These are phyloP conservation scores for Paraescarpia echinospica DNA, from an alignment of 1,140 invertebrate genomes.

Conservation along the genomic window DNA sequence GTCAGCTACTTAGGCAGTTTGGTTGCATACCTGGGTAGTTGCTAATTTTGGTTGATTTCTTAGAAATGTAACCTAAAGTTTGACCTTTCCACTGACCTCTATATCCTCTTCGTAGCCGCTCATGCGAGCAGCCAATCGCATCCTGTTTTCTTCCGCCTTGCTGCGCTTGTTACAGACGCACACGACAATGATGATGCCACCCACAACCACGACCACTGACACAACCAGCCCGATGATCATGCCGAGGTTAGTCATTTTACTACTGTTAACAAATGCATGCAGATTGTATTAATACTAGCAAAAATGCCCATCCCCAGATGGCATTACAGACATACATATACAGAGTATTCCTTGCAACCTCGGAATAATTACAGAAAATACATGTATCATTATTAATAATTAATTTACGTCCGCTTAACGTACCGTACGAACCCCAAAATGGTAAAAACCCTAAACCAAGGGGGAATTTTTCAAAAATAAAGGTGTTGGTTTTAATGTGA, in stretches of 20 bases:
- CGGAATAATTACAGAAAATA: too few species aligned
- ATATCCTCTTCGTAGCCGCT: slow-evolving; percentile 47
- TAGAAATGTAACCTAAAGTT: background rate
- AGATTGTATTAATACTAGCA: background rate
- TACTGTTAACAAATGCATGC: background rate
- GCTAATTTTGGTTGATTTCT: background rate
- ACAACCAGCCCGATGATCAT: background rate
- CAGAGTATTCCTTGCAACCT: too few species aligned
- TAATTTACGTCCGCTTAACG: too few species aligned
- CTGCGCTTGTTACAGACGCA: slow-evolving; percentile 72
- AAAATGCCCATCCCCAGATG: too few species aligned
- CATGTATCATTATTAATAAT: too few species aligned
- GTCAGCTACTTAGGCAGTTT: too few species aligned
- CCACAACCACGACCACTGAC: slow-evolving; percentile 44
- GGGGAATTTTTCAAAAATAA: too few species aligned
- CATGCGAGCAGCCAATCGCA: slow-evolving; percentile 75
- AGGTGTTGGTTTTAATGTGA: too few species aligned
- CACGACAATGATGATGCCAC: slow-evolving; percentile 66
- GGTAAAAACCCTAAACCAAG: too few species aligned
- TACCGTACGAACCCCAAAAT: too few species aligned
- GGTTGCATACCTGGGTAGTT: too few species aligned
- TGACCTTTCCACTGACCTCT: background rate
- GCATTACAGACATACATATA: too few species aligned
- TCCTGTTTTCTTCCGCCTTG: slow-evolving; percentile 83
- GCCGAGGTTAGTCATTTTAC: background rate